Base-by-base conservation (phyloP, 2,797 vertebrate species). In the Clarias pachynema region DNA sequence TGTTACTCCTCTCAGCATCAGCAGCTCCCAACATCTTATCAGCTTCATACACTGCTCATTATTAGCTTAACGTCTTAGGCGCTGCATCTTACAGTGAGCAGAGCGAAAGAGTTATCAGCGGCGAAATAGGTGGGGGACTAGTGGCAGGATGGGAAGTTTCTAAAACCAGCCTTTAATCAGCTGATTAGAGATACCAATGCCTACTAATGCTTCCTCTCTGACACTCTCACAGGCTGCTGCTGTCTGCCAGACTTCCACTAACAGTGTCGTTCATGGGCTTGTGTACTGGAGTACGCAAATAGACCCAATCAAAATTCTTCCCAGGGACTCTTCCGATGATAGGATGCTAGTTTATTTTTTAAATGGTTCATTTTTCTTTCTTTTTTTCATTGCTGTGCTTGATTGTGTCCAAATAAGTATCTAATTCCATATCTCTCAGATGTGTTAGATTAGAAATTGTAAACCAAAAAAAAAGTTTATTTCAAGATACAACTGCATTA, bases 151-250 rank as follows among this genome's bases (percentile, higher is more conserved):
- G 68, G 82, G 44, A 56, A 75, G 78, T 85, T 84, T 87, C 89
- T 88, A 90, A 89, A 90, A 90, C 83, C 86, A 85, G 87, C 56
- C 31, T 84, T 83, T 87, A 85, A 86, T 88, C 86, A 85, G 85
- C 83, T 85, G 83, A 90, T 60, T 80, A 62, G 84, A 89, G 88
- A 89, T 89, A 89, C 44, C 57, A 74, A 56, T 65, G 85, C 65
- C 79, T 79, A 83, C 81, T 80, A 72, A 74, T 83, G 84, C 68
- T 85, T 85, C 86, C 84, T 86, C 69, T 85, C 79, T 70, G 81
- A 88, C 83, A 85, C 60, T 6, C 59, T 82, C 83, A 77, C 77
- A 88, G 84, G 78, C 68, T 66, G 8, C 57, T 81, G 60, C 84
- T 85, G 87, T 88, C 86, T 88, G 84, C 74, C 82, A 87, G 86